Evolutionary conservation across 1,140 invertebrate species (phyloP), one percentile per base, ranked within the genome.

Genomic region (Drosophila athabasca): DNA sequence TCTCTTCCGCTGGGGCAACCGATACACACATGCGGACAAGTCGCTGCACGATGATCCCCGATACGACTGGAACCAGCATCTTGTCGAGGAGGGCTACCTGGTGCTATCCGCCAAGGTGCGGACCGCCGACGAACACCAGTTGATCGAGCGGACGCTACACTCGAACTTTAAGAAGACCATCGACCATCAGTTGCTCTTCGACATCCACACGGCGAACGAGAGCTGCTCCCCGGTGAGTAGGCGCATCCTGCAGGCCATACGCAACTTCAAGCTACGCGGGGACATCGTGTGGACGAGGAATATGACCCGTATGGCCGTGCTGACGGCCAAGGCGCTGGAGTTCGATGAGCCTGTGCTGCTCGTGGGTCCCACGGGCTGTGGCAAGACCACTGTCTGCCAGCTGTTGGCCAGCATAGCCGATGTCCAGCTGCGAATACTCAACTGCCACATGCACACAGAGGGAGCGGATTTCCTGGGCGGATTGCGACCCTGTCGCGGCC

Each of bases 361-460:
- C 19, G 97, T 99, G 7, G 99, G 99, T 49, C 98, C 99, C 91
- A 99, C 99, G 24, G 99, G 99, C 0, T 98, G 98, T 92, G 99
- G 99, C 0, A 99, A 99, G 93, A 99, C 99, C 0, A 99, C 98
- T 0, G 94, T 99, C 17, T 99, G 98, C 83, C 97, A 99, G 92
- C 91, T 99, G 24, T 94, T 97, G 50, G 95, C 97, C 15, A 92
- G 93, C 24, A 91, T 97, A 39, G 94, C 94, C 46, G 78, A 92
- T 0, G 94, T 95, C 60, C 92, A 94, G 50, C 92, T 99, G 19
- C 93, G 95, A 50, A 95, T 95, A 31, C 95, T 99, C 0, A 99
- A 99, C 93, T 99, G 99, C 93, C 99, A 99, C 90, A 98, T 99
- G 95, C 97, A 99, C 90, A 99, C 98, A 2, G 99, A 99, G 92